Evolutionary conservation across 2,797 vertebrate genomes (phyloP), one percentile per base, ranked within the genome.

Genomic region (Macropodus opercularis): DNA sequence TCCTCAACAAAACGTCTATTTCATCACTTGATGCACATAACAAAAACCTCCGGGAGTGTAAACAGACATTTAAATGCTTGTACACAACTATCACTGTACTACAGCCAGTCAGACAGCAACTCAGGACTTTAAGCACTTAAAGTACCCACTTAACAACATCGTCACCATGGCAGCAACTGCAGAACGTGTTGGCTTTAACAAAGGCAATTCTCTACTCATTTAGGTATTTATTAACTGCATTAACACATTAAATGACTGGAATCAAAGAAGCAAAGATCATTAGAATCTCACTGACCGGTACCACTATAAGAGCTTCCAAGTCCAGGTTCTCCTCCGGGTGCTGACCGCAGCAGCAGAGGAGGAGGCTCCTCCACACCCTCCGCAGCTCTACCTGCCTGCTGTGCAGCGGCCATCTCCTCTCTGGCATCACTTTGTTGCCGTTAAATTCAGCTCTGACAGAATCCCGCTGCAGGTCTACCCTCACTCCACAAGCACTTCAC

Each of bases 271-370:
- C 9, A 2, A 23, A 1, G 22, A 54, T 3, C 39, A 24, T 36
- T 17, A 40, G 50, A 24, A 62, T 47, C 42, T 39, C 50, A 90
- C 90, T 84, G 79, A 92, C 89, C 87, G 82, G 90, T 24, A 86
- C 6, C 2, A 89, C 77, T 63, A 85, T 67, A 2, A 92, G 57
- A 60, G 78, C 69, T 65, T 91, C 81, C 43, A 49, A 57, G 36
- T 88, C 77, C 78, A 83, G 52, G 51, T 60, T 70, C 6, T 82
- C 35, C 17, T 64, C 63, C 44, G 57, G 71, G 9, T 49, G 42
- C 14, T 5, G 36, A 29, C 54, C 41, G 39, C 58, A 79, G 79
- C 68, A 79, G 54, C 63, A 57, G 69, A 75, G 50, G 9, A 62
- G 24, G 18, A 61, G 23, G n/a, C 50, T 56, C 40, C 62, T 72